These are phyloP conservation scores for Drosophila rufa DNA, from an alignment of 1,140 invertebrate species.

Conservation along the genomic window DNA sequence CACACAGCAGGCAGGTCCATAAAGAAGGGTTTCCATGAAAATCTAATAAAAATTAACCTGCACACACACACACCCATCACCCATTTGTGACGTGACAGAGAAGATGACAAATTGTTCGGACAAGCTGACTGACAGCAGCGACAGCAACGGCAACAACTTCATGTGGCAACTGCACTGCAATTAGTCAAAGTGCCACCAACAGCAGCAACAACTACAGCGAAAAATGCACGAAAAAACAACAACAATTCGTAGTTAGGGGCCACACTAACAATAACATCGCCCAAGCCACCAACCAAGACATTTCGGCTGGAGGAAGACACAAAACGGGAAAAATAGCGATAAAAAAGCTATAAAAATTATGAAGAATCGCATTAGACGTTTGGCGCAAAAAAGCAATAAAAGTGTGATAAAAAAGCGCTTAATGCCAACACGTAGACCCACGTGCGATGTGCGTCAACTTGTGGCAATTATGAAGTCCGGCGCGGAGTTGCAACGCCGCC, in stretches of 20 bases:
- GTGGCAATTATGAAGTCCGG: conserved; percentile 78
- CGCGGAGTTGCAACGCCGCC: conserved; percentile 58
- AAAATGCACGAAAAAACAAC: conserved; percentile 10
- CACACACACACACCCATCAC: conserved; percentile 24
- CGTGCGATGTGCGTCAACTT: conserved; percentile 77
- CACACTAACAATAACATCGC: conserved; percentile 37
- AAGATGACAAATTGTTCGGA: conserved; percentile 80
- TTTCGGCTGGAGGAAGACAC: conserved; percentile 58
- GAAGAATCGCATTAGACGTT: conserved; percentile 47
- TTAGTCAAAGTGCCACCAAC: conserved; percentile 77
- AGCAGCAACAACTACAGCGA: conserved; percentile 14
- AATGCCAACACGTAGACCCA: conserved; percentile 70
- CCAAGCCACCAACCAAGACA: conserved; percentile 38
- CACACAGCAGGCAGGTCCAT: conserved; percentile 34
- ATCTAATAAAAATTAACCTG: conserved; percentile 76
- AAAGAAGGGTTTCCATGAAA: conserved; percentile 61
- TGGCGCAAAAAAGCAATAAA: conserved; percentile 60
- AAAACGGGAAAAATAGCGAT: conserved; percentile 57
- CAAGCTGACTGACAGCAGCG: conserved; percentile 70
- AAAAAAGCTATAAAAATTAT: conserved; percentile 61
- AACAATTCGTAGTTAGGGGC: conserved; percentile 3
- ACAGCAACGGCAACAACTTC: conserved; percentile 60
- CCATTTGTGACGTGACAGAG: conserved; percentile 74
- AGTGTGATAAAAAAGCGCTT: conserved; percentile 68
- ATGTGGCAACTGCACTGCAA: conserved; percentile 76